phyloP scores from a whole-genome alignment of 1,140 invertebrate species.

The Schmidtea mediterranea region DNA sequence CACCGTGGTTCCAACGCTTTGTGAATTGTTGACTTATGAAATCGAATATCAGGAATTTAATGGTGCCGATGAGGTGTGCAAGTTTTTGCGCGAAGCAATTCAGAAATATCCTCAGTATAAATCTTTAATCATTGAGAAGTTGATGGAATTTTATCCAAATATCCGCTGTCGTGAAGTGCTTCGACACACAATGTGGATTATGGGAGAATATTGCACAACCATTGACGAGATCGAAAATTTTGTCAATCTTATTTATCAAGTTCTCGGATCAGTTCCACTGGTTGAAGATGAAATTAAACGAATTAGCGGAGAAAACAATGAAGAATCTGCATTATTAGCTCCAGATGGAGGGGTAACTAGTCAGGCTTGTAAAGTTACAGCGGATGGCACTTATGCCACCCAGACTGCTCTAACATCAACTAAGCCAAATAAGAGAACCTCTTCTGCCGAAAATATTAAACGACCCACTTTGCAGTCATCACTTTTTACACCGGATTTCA shows the following conservation, averaged over 20 bases:
- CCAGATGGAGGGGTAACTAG: background rate
- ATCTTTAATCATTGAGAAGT: conserved; percentile 40
- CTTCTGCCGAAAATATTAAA: conserved; percentile 26
- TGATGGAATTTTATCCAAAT: conserved; percentile 49
- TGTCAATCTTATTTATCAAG: conserved; percentile 42
- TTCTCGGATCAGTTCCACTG: conserved; percentile 59
- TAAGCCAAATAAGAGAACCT: conserved; percentile 14
- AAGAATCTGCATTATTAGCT: conserved; percentile 19
- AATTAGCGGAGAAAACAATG: conserved; percentile 25
- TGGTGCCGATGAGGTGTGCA: conserved; percentile 67
- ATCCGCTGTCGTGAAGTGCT: conserved; percentile 54
- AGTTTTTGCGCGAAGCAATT: conserved; percentile 76
- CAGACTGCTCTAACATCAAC: conserved; percentile 74
- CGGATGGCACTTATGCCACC: conserved; percentile 85
- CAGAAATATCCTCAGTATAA: conserved; percentile 59
- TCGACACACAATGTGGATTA: conserved; percentile 77
- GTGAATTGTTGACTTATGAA: background rate
- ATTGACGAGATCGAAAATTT: conserved; percentile 49
- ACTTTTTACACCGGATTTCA: conserved; percentile 76
- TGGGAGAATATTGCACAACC: conserved; percentile 68
- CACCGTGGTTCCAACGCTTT: conserved; percentile 46
- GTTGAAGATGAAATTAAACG: conserved; percentile 55
- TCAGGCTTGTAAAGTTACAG: conserved; percentile 17
- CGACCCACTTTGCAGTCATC: conserved; percentile 55
- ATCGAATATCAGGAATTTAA: background rate